phyloP scores from a whole-genome alignment of 2,797 vertebrate genomes.

The Sparus aurata region DNA sequence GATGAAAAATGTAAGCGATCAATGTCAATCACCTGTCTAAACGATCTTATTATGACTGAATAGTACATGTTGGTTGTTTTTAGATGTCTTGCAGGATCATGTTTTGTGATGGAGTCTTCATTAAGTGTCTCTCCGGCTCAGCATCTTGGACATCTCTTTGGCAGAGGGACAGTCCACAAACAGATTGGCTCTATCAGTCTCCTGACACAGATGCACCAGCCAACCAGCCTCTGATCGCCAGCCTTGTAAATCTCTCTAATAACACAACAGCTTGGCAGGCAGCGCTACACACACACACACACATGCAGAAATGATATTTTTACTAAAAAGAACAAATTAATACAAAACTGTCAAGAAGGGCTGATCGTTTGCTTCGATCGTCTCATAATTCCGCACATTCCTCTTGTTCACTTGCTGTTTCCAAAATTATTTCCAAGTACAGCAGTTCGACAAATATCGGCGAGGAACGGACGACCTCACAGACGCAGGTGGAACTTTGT shows the following conservation, averaged over 20 bases:
- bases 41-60: slow-evolving; percentile 3
- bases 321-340: slow-evolving; percentile 43
- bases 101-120: slow-evolving; percentile 3
- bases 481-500: slow-evolving; percentile 40
- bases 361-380: not conserved
- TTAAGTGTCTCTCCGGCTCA: slow-evolving; percentile 12
- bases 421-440: slow-evolving; percentile 1
- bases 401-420: not conserved
- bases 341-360: slow-evolving; percentile 10
- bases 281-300: slow-evolving; percentile 27
- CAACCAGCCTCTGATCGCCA: slow-evolving; percentile 55
- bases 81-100: not conserved
- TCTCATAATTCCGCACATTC: not conserved
- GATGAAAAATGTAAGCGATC: not conserved
- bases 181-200: slow-evolving; percentile 65
- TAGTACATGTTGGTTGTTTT: not conserved
- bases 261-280: slow-evolving; percentile 66
- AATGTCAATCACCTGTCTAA: not conserved
- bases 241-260: slow-evolving; percentile 65
- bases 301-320: slow-evolving; percentile 34
- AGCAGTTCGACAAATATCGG: slow-evolving; percentile 25
- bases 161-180: slow-evolving; percentile 43
- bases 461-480: not conserved
- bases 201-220: slow-evolving; percentile 63
- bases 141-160: slow-evolving; percentile 55